Evolutionary conservation across 2,888 invertebrate genomes (phyloP).

Genomic region (Mimas tiliae): DNA sequence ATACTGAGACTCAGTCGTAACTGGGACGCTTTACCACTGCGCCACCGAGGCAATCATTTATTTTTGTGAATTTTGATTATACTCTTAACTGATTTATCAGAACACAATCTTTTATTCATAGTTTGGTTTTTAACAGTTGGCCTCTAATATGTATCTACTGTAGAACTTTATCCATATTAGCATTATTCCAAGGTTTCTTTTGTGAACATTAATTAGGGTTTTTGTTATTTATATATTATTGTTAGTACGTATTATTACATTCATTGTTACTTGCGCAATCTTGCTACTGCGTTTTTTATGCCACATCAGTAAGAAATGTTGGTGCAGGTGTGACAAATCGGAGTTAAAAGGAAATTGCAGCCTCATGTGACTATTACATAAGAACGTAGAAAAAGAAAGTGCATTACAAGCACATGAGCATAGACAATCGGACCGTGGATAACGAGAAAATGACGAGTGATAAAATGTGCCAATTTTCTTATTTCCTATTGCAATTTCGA

Average conservation of each 20-base stretch:
- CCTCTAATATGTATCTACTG: background rate
- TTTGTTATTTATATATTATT: background rate
- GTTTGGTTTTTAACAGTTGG: background rate
- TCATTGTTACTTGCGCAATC: background rate
- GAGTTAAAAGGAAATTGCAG: background rate
- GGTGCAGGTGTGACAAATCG: conserved; percentile 4
- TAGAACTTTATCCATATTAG: background rate
- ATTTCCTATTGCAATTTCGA: background rate
- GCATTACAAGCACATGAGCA: conserved; percentile 12
- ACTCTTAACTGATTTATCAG: background rate
- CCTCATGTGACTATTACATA: background rate
- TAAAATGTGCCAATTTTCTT: background rate
- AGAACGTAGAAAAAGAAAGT: background rate
- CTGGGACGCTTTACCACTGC: too few species aligned
- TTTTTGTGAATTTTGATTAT: too few species aligned
- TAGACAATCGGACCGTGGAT: conserved; percentile 10
- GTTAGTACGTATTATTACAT: background rate
- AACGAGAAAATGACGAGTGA: conserved; percentile 9
- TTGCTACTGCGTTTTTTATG: background rate
- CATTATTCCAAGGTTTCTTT: conserved; percentile 6
- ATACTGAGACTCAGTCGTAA: too few species aligned
- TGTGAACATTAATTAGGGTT: conserved; percentile 1
- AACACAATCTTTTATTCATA: background rate
- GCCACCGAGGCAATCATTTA: too few species aligned
- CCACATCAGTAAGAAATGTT: background rate